Conservation (phyloP, 2,888 invertebrate species). For the Ormyrus pomaceus region DNA sequence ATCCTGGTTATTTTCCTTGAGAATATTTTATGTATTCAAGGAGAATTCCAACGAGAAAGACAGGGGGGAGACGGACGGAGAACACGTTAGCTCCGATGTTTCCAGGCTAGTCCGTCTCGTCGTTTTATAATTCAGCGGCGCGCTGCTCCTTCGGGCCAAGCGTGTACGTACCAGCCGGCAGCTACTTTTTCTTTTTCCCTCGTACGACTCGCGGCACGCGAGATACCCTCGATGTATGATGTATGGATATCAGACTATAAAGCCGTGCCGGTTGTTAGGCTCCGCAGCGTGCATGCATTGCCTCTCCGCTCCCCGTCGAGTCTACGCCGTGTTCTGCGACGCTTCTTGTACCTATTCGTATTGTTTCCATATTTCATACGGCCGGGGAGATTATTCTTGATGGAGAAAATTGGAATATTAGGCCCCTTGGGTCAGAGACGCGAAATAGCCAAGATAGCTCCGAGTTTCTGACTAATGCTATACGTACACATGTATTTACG, state of each 20-base stretch:
- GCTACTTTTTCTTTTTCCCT: neutral
- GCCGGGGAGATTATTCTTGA: neutral
- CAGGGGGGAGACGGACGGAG: constrained; percentile 11
- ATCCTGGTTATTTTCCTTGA: constrained; percentile 12
- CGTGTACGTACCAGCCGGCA: neutral
- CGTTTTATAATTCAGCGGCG: constrained; percentile 65
- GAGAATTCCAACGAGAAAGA: constrained; percentile 10
- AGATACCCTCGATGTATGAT: neutral
- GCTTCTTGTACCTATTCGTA: too few relatives aligned
- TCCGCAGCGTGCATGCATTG: neutral
- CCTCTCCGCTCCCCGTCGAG: too few relatives aligned
- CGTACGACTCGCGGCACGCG: too few relatives aligned
- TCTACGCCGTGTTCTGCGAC: too few relatives aligned
- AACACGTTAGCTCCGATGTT: constrained; percentile 57
- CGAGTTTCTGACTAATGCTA: too few relatives aligned
- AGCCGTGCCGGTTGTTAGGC: neutral
- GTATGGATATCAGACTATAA: constrained; percentile 5
- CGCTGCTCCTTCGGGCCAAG: constrained; percentile 21
- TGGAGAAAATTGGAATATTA: too few relatives aligned
- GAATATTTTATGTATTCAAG: constrained; percentile 28
- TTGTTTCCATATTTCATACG: neutral
- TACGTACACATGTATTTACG: constrained; percentile 43
- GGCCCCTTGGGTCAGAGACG: too few relatives aligned
- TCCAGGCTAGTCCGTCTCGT: constrained; percentile 62
- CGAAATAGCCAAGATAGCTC: too few relatives aligned